Conservation (phyloP, 1,140 invertebrate species). For the Drepana arcuata region DNA sequence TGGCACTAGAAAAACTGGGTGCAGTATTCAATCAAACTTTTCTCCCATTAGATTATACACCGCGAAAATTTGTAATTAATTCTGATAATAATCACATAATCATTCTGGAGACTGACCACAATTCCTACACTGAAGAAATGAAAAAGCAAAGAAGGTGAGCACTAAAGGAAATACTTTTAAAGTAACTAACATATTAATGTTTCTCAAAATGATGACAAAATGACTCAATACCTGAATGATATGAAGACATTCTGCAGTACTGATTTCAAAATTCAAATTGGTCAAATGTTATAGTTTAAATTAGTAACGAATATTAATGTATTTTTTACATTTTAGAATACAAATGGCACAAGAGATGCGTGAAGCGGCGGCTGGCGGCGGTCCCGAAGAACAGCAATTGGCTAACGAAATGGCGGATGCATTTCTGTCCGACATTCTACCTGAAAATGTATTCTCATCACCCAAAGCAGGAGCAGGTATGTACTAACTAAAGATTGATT, state of each 20-base stretch:
- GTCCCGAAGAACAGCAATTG: constrained; percentile 93
- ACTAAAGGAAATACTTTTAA: constrained; percentile 18
- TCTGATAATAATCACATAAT: constrained; percentile 93
- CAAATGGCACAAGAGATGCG: constrained; percentile 96
- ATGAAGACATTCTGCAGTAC: constrained; percentile 52
- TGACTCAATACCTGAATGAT: constrained; percentile 44
- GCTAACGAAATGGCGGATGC: constrained; percentile 98
- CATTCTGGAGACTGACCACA: constrained; percentile 98
- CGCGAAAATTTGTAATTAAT: constrained; percentile 95
- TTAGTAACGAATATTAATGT: constrained; percentile 1
- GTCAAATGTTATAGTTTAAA: not conserved
- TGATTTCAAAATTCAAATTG: constrained; percentile 20
- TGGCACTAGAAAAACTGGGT: constrained; percentile 98
- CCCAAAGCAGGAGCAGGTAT: constrained; percentile 94
- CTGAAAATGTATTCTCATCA: constrained; percentile 94
- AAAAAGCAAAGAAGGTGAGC: constrained; percentile 89
- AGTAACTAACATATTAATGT: not conserved
- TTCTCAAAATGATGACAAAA: constrained; percentile 48
- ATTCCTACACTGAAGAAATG: constrained; percentile 97
- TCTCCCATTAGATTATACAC: constrained; percentile 95
- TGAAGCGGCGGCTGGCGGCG: constrained; percentile 85
- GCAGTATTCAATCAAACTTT: constrained; percentile 98
- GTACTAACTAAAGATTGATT: not conserved
- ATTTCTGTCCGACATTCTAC: constrained; percentile 94
- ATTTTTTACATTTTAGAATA: constrained; percentile 36